phyloP scores from a whole-genome alignment of 2,888 invertebrate genomes.

The Conus canariensis region DNA sequence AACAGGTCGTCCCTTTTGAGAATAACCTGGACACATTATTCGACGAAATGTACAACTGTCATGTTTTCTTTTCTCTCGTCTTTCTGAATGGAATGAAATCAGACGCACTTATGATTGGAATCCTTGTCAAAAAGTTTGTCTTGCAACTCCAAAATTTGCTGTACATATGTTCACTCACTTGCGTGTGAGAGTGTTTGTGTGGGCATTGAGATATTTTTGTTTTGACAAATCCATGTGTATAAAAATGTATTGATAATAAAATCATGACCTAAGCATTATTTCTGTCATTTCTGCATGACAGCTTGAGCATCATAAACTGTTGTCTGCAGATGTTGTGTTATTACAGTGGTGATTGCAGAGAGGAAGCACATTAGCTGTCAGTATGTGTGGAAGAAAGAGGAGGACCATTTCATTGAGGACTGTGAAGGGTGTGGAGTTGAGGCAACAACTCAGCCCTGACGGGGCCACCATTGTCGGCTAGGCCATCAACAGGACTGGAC shows the following conservation, averaged over 20 bases:
- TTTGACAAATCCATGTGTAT: not conserved
- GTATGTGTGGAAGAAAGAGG: not conserved
- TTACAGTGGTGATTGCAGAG: not conserved
- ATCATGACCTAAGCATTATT: not conserved
- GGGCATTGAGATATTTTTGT: not conserved
- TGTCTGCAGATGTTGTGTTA: not conserved
- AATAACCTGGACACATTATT: no score
- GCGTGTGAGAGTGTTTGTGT: not conserved
- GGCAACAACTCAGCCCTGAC: no score
- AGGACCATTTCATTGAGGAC: no score
- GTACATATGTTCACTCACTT: not conserved
- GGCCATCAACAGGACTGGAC: no score
- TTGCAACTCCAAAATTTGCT: not conserved
- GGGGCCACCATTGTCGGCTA: no score
- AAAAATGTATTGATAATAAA: not conserved
- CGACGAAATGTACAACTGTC: no score
- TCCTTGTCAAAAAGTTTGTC: not conserved
- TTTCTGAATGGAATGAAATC: not conserved
- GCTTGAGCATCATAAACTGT: no score
- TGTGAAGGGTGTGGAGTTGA: no score
- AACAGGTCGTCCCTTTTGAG: no score
- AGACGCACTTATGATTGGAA: not conserved
- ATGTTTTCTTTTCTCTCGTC: not conserved
- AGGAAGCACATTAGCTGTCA: conserved; percentile 6
- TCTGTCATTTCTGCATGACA: not conserved